Evolutionary conservation across 1,140 invertebrate species (phyloP).

Genomic region (Drosophila mojavensis): DNA sequence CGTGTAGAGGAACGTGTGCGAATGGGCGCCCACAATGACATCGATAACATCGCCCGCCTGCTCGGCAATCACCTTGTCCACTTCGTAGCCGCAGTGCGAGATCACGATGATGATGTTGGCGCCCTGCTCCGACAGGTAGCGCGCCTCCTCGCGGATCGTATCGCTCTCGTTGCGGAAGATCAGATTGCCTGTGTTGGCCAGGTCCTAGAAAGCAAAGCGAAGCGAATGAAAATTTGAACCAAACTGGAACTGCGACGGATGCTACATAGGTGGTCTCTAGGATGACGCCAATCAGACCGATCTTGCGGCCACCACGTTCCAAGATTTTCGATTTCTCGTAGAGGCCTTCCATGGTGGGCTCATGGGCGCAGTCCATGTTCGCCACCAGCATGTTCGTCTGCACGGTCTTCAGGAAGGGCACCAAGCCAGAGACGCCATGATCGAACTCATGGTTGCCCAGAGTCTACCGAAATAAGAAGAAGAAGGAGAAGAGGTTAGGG

Average conservation of each 20-base stretch:
- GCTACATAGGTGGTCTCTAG: conserved; percentile 88
- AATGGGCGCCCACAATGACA: conserved; percentile 94
- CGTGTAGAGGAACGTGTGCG: conserved; percentile 91
- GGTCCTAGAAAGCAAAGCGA: conserved; percentile 80
- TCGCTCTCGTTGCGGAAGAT: conserved; percentile 89
- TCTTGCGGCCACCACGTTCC: conserved; percentile 86
- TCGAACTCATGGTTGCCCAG: conserved; percentile 97
- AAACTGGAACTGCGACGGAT: neutral
- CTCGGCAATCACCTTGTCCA: conserved; percentile 89
- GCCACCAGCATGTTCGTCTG: conserved; percentile 89
- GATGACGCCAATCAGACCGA: conserved; percentile 93
- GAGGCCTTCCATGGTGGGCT: conserved; percentile 88
- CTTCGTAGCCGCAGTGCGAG: conserved; percentile 90
- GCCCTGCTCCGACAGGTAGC: conserved; percentile 86
- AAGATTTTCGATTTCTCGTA: conserved; percentile 87
- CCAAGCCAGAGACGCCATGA: conserved; percentile 89
- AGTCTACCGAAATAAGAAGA: conserved; percentile 85
- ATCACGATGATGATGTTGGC: conserved; percentile 92
- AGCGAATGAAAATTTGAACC: neutral
- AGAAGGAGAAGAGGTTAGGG: neutral
- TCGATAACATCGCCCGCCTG: conserved; percentile 88
- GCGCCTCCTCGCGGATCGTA: conserved; percentile 87
- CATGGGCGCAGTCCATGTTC: conserved; percentile 90
- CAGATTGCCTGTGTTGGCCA: conserved; percentile 87
- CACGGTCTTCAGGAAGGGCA: conserved; percentile 89